A percentile compares a stretch with the other conserved stretches of the same genome.
phyloP scores from a whole-genome alignment of 2,113 vertebrate genomes.

The Leiothrix lutea region DNA sequence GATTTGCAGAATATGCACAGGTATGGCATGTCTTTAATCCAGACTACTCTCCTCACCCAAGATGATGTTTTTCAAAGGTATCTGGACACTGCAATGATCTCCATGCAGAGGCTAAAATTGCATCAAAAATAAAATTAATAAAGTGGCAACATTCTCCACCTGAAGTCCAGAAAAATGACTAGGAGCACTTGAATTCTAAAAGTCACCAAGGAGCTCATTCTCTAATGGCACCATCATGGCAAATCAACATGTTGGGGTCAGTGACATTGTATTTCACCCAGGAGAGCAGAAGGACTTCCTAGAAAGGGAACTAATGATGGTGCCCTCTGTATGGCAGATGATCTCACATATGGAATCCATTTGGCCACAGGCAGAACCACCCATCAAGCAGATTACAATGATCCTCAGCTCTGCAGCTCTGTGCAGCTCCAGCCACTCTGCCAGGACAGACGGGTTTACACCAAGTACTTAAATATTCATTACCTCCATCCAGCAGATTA shows the following conservation, averaged over 20 bases:
- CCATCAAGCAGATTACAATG: not conserved
- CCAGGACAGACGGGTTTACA: not conserved
- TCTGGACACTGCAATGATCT: not conserved
- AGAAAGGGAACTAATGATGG: not conserved
- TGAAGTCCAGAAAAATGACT: not conserved
- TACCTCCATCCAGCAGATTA: not conserved
- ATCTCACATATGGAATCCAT: slow-evolving; percentile 36
- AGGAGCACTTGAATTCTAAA: not conserved
- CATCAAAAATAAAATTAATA: not conserved
- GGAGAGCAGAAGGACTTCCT: not conserved
- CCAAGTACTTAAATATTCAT: not conserved
- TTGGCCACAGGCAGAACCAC: slow-evolving; percentile 14
- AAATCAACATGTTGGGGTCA: not conserved
- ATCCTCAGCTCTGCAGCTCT: not conserved
- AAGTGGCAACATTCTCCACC: not conserved
- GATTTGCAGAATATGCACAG: not conserved
- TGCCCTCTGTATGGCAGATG: slow-evolving; percentile 2
- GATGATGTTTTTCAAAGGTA: not conserved
- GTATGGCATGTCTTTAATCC: not conserved
- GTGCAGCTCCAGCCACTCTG: not conserved
- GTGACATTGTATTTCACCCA: not conserved
- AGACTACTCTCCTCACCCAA: not conserved
- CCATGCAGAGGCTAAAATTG: not conserved
- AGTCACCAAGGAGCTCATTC: not conserved
- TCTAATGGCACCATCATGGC: not conserved